A percentile compares a stretch with the other conserved stretches of the same genome.
These are phyloP conservation scores for Mesocentrotus franciscanus DNA, from an alignment of 53 echinoderm and acorn worm genomes.

Conservation along the genomic window DNA sequence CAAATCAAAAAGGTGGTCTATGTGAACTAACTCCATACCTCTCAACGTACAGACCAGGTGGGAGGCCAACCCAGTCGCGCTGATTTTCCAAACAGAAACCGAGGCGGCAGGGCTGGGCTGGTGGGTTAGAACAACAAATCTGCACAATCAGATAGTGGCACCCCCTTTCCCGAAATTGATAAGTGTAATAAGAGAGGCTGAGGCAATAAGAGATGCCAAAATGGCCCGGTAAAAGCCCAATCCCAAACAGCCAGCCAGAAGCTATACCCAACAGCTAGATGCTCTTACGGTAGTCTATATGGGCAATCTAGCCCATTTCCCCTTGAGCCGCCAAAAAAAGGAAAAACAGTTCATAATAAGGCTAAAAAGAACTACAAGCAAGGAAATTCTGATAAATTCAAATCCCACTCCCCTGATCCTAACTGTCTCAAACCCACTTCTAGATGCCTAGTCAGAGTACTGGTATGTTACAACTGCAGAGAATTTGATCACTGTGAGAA, in stretches of 20 bases:
- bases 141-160: slow-evolving; percentile 23
- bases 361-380: too few species aligned
- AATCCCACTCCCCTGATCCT: too few species aligned
- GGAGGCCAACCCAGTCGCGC: too few species aligned
- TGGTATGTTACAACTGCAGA: too few species aligned
- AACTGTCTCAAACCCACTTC: too few species aligned
- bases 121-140: slow-evolving; percentile 19
- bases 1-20: too few species aligned
- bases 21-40: too few species aligned
- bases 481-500: too few species aligned
- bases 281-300: not conserved
- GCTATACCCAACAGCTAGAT: not conserved
- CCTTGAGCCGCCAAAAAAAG: not conserved
- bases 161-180: slow-evolving; percentile 19
- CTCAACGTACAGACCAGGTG: too few species aligned
- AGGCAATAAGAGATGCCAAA: slow-evolving; percentile 27
- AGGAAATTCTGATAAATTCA: too few species aligned
- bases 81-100: too few species aligned
- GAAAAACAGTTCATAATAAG: not conserved
- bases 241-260: not conserved
- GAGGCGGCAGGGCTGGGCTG: too few species aligned
- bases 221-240: not conserved
- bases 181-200: slow-evolving; percentile 1
- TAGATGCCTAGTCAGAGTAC: not conserved
- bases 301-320: not conserved